Conservation (phyloP, 2,888 invertebrate species). For the Proisotoma minuta region DNA sequence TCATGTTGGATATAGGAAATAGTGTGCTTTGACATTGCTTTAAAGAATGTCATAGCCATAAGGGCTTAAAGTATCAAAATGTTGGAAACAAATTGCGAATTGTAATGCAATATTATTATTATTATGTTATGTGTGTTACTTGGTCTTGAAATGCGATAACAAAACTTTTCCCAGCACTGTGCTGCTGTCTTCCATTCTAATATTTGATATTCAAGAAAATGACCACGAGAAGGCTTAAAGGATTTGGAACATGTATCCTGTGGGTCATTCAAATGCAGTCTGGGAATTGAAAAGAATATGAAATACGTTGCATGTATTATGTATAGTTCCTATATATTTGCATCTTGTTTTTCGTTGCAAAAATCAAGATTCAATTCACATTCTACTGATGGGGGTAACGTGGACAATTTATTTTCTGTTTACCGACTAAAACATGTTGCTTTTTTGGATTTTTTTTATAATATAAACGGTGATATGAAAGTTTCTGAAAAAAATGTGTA, state of each 20-base stretch:
- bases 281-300: not conserved
- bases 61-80: too few relatives aligned
- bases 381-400: slow-evolving; percentile 3
- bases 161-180: too few relatives aligned
- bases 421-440: slow-evolving; percentile 2
- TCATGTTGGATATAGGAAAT: too few relatives aligned
- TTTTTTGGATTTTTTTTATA: too few relatives aligned
- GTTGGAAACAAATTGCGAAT: slow-evolving; percentile 2
- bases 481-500: too few relatives aligned
- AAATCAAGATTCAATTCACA: slow-evolving; percentile 13
- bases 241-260: not conserved
- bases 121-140: not conserved
- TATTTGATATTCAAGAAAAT: slow-evolving; percentile 4
- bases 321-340: too few relatives aligned
- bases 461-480: too few relatives aligned
- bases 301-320: too few relatives aligned
- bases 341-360: not conserved
- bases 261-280: not conserved
- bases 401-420: slow-evolving; percentile 3
- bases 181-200: not conserved
- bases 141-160: not conserved
- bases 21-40: too few relatives aligned
- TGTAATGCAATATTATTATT: slow-evolving; percentile 5
- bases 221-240: slow-evolving; percentile 3
- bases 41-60: too few relatives aligned